Conservation (phyloP, 2,113 vertebrate genomes). For the Lasiurus borealis region DNA sequence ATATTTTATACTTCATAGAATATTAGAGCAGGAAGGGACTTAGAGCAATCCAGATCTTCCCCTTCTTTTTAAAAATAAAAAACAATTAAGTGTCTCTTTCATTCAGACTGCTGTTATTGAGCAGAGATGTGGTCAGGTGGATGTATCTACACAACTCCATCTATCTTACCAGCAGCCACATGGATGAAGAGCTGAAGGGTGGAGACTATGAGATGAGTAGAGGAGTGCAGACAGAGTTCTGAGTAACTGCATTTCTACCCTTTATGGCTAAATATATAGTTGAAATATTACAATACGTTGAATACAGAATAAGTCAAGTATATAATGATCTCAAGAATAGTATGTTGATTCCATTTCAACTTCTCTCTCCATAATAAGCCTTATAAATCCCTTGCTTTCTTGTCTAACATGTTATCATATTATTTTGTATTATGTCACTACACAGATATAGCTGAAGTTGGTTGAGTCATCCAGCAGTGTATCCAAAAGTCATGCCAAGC, state of each 20-base stretch:
- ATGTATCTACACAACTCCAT: background rate
- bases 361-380: background rate
- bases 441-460: constrained; percentile 21
- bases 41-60: background rate
- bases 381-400: constrained; percentile 17
- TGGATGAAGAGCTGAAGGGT: background rate
- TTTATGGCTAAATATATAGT: background rate
- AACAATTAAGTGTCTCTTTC: background rate
- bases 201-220: background rate
- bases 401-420: background rate
- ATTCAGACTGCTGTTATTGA: background rate
- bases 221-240: background rate
- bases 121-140: background rate
- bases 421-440: constrained; percentile 4
- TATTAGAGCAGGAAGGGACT: background rate
- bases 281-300: background rate
- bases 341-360: background rate
- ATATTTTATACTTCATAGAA: background rate
- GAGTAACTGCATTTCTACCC: background rate
- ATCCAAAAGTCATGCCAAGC: constrained; percentile 18
- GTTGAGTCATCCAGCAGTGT: background rate
- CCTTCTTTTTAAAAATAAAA: background rate
- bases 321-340: constrained; percentile 17
- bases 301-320: constrained; percentile 48
- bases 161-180: background rate